These are phyloP conservation scores for Drosophila aldrichi DNA, from an alignment of 2,888 invertebrate species.

Conservation along the genomic window DNA sequence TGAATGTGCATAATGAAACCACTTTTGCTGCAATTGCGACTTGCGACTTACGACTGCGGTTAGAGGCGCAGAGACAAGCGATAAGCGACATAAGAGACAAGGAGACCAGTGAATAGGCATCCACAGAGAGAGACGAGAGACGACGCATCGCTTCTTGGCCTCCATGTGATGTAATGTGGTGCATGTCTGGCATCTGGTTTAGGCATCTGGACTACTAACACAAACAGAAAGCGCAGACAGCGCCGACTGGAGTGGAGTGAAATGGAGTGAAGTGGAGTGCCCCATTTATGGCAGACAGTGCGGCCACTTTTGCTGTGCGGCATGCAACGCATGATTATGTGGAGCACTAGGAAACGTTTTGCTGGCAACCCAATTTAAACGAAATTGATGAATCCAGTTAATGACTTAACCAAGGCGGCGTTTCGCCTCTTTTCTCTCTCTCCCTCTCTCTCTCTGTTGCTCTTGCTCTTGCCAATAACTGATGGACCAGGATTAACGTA, in stretches of 20 bases:
- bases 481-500: slow-evolving; percentile 29
- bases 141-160: slow-evolving; percentile 66
- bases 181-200: slow-evolving; percentile 52
- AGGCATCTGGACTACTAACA: slow-evolving; percentile 60
- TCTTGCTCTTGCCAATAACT: slow-evolving; percentile 12
- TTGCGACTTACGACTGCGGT: slow-evolving; percentile 20
- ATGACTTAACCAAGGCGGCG: slow-evolving; percentile 47
- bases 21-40: slow-evolving; percentile 50
- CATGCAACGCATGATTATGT: slow-evolving; percentile 73
- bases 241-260: slow-evolving; percentile 8
- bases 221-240: slow-evolving; percentile 4
- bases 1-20: slow-evolving; percentile 56
- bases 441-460: neutral
- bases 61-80: slow-evolving; percentile 18
- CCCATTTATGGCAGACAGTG: slow-evolving; percentile 74
- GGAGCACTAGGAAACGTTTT: slow-evolving; percentile 72
- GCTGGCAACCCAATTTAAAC: slow-evolving; percentile 42
- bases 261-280: slow-evolving; percentile 35
- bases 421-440: neutral
- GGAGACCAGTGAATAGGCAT: slow-evolving; percentile 19
- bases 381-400: slow-evolving; percentile 49
- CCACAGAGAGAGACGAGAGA: slow-evolving; percentile 38
- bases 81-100: slow-evolving; percentile 22
- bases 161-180: slow-evolving; percentile 70
- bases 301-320: slow-evolving; percentile 44